Conservation (phyloP, 92 coral and sea anemone genomes). For the Umimayanthus chanpuru region DNA sequence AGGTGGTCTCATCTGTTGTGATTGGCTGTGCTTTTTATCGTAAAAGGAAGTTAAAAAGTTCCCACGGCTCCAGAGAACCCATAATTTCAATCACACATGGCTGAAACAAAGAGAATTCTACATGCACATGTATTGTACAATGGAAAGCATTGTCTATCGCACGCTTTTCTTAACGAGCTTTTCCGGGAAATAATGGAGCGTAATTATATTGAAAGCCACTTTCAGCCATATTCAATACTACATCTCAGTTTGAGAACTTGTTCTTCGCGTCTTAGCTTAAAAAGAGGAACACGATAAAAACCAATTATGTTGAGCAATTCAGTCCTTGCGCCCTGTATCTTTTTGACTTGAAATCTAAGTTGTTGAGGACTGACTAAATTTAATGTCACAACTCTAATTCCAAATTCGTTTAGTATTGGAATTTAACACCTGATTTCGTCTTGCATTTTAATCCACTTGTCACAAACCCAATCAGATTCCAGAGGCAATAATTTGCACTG, state of each 20-base stretch:
- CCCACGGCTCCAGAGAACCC: conserved; percentile 76
- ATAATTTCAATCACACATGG: conserved; percentile 77
- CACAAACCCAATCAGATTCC: conserved; percentile 21
- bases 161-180: conserved; percentile 46
- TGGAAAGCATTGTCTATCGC: conserved; percentile 4
- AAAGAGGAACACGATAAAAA: neutral
- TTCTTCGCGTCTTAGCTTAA: conserved; percentile 5
- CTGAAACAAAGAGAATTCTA: conserved; percentile 54
- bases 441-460: conserved; percentile 10
- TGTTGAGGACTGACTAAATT: neutral
- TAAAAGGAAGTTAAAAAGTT: conserved; percentile 61
- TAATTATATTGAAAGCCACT: conserved; percentile 36
- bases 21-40: conserved; percentile 34
- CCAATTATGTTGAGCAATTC: neutral
- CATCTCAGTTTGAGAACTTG: neutral
- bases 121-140: conserved; percentile 66
- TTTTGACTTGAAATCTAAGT: neutral
- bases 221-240: conserved; percentile 26
- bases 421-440: conserved; percentile 10
- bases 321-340: neutral
- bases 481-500: neutral
- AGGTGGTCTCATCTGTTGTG: conserved; percentile 34
- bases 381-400: neutral
- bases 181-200: conserved; percentile 1
- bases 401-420: conserved; percentile 19